Percentiles rank a stretch among this genome's conserved stretches.
Evolutionary conservation across 1,140 invertebrate species (phyloP).

Genomic region (Danaus plexippus): DNA sequence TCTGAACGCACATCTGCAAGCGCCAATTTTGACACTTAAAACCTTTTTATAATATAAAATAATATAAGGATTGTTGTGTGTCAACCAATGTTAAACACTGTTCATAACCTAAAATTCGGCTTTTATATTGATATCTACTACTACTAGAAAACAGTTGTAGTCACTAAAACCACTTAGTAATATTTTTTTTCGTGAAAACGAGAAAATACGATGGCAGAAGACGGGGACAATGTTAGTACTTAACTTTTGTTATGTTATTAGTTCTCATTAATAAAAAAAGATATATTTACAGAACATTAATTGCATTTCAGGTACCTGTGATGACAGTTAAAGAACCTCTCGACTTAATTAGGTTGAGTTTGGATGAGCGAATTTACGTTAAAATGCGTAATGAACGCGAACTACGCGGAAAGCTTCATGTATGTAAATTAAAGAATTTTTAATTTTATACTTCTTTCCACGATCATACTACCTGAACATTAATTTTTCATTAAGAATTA

Average conservation of each 20-base stretch:
- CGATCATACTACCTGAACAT: conserved; percentile 8
- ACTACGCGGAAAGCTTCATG: conserved; percentile 92
- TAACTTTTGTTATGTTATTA: background rate
- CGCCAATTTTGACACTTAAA: no score
- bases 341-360: conserved; percentile 94
- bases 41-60: no score
- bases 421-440: conserved; percentile 68
- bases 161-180: background rate
- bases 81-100: no score
- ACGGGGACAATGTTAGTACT: conserved; percentile 55
- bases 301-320: conserved; percentile 76
- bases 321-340: conserved; percentile 97
- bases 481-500: no score
- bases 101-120: conserved; percentile 7
- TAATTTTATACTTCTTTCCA: conserved; percentile 13
- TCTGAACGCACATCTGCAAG: no score
- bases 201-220: conserved; percentile 45
- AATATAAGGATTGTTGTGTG: no score
- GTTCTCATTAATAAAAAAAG: background rate
- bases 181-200: background rate
- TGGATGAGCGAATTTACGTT: conserved; percentile 98
- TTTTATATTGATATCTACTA: no score
- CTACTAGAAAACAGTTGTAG: no score
- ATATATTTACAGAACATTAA: conserved; percentile 9
- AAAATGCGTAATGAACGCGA: conserved; percentile 99